phyloP scores from a whole-genome alignment of 2,113 vertebrate genomes.

The Erinaceus europaeus region DNA sequence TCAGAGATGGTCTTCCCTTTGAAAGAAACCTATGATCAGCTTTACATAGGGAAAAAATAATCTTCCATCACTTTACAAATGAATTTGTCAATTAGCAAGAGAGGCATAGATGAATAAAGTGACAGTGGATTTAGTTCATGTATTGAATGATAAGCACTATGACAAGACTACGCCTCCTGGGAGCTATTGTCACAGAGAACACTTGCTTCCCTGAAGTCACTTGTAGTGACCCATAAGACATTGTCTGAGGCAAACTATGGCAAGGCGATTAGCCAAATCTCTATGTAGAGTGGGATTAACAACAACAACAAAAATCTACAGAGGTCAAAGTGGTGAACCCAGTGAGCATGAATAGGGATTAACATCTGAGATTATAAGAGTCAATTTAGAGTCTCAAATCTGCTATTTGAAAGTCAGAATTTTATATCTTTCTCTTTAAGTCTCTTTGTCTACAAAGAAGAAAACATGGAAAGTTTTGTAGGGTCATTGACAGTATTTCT shows the following conservation, averaged over 20 bases:
- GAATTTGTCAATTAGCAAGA: neutral
- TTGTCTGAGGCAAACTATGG: neutral
- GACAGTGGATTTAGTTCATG: neutral
- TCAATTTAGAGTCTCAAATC: neutral
- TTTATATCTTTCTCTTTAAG: no score
- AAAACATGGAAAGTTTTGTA: no score
- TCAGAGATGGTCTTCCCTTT: neutral
- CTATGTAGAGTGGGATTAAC: neutral
- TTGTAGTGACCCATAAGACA: neutral
- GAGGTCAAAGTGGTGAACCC: neutral
- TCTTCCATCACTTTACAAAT: neutral
- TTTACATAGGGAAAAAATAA: neutral
- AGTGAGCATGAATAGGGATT: neutral
- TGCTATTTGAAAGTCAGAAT: neutral
- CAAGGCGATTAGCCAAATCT: neutral
- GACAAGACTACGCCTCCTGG: neutral
- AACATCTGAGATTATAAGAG: neutral
- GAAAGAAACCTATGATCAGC: neutral
- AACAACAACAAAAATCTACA: neutral
- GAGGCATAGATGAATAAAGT: neutral
- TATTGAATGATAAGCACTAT: accelerated
- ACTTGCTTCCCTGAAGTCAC: neutral
- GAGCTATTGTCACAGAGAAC: neutral
- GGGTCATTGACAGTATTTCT: no score
- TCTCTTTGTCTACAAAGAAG: no score